phyloP scores from a whole-genome alignment of 2,113 vertebrate species.

The Opisthocomus hoazin region DNA sequence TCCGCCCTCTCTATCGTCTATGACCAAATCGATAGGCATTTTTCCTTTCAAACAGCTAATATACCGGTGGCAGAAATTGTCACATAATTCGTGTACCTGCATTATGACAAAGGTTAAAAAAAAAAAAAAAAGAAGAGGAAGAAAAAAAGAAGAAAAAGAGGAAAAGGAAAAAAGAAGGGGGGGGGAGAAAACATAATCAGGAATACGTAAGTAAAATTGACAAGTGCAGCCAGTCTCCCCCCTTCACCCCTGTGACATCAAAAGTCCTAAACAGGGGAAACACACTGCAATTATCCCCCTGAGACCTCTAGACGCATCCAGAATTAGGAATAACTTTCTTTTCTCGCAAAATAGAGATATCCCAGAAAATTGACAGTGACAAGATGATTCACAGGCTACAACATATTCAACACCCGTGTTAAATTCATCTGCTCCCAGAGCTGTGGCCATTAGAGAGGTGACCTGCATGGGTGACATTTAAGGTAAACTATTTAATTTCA shows the following conservation, averaged over 20 bases:
- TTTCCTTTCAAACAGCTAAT: slow-evolving; percentile 99
- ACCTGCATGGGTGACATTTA: slow-evolving; percentile 90
- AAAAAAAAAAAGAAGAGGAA: too few relatives aligned
- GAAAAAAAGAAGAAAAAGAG: too few relatives aligned
- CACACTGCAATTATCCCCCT: slow-evolving; percentile 76
- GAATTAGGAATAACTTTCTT: slow-evolving; percentile 83
- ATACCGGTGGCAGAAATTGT: slow-evolving; percentile 99
- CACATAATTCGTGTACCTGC: slow-evolving; percentile 98
- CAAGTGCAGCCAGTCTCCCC: slow-evolving; percentile 75
- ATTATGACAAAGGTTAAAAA: slow-evolving; percentile 45
- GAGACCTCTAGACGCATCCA: slow-evolving; percentile 76
- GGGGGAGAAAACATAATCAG: slow-evolving; percentile 73
- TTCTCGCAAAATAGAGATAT: slow-evolving; percentile 96
- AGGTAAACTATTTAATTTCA: slow-evolving; percentile 92
- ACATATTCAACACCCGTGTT: slow-evolving; percentile 93
- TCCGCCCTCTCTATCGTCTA: slow-evolving; percentile 98
- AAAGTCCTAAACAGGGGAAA: slow-evolving; percentile 77
- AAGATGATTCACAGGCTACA: slow-evolving; percentile 92
- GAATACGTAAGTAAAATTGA: slow-evolving; percentile 77
- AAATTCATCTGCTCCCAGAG: slow-evolving; percentile 91
- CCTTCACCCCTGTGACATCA: slow-evolving; percentile 72
- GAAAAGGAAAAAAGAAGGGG: background rate
- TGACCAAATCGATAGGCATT: slow-evolving; percentile 99
- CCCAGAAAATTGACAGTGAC: slow-evolving; percentile 97
- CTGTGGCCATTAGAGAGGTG: slow-evolving; percentile 86